A percentile compares a stretch with the other conserved stretches of the same genome.
Conservation (phyloP, 1,140 invertebrate genomes). For the Tetramorium alpestre region DNA sequence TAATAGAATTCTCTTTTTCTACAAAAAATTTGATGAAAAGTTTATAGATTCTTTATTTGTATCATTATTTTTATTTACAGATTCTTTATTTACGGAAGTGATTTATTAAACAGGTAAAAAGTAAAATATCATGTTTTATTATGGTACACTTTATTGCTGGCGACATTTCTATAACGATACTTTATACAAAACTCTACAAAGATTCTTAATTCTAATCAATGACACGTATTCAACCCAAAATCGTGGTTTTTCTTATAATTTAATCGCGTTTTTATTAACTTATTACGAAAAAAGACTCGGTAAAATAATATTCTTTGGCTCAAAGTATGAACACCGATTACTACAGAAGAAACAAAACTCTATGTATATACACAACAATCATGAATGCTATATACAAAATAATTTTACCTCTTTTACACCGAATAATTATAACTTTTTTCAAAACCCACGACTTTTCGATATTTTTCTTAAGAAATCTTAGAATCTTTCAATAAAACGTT, state of each 20-base stretch:
- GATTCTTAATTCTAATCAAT: conserved; percentile 31
- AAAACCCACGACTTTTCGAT: background rate
- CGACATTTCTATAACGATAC: conserved; percentile 47
- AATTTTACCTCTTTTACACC: background rate
- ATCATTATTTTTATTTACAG: background rate
- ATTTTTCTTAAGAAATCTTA: background rate
- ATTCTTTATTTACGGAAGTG: background rate
- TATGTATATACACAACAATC: conserved; percentile 25
- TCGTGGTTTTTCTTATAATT: background rate
- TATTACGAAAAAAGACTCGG: background rate
- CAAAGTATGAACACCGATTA: background rate
- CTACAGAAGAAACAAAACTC: background rate
- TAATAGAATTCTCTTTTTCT: background rate
- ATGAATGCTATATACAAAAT: conserved; percentile 46
- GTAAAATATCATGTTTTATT: background rate
- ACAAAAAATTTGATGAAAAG: background rate
- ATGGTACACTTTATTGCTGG: conserved; percentile 66
- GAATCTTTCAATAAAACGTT: background rate
- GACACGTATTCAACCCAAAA: background rate
- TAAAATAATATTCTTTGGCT: conserved; percentile 46
- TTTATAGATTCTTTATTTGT: background rate
- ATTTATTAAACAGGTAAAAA: background rate
- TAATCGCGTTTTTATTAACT: background rate
- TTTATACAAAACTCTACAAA: conserved; percentile 78
- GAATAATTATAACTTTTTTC: background rate